Evolutionary conservation across 2,888 invertebrate species (phyloP).

Genomic region (Hetaerina titia): DNA sequence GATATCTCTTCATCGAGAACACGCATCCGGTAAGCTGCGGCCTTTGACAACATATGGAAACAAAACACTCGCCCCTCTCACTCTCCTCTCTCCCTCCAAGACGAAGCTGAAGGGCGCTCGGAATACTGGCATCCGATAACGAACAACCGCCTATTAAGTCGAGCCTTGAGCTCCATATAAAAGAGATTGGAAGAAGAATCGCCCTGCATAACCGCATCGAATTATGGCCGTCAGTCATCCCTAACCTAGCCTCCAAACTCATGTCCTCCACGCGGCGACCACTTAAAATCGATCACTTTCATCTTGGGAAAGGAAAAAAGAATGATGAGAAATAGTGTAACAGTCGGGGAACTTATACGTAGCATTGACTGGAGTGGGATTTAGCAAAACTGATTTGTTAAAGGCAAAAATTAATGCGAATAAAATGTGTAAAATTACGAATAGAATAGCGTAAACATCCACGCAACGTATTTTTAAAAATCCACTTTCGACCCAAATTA

Average conservation of each 20-base stretch:
- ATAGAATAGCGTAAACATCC: too few relatives aligned
- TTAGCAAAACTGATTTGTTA: too few relatives aligned
- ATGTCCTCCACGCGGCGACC: not conserved
- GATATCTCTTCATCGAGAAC: not conserved
- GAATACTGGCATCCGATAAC: slow-evolving; percentile 44
- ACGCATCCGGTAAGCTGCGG: slow-evolving; percentile 27
- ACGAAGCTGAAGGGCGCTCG: slow-evolving; percentile 46
- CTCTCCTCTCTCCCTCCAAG: not conserved
- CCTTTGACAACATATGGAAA: slow-evolving; percentile 29
- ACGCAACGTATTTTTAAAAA: too few relatives aligned
- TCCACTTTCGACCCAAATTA: too few relatives aligned
- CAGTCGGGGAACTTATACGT: not conserved
- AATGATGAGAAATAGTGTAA: not conserved
- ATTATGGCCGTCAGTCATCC: not conserved
- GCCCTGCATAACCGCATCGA: slow-evolving; percentile 46
- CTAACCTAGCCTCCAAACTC: not conserved
- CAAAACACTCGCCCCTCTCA: slow-evolving; percentile 29
- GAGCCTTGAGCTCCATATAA: slow-evolving; percentile 60
- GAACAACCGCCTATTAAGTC: slow-evolving; percentile 58
- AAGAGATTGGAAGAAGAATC: not conserved
- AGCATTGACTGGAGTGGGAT: not conserved
- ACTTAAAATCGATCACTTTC: not conserved
- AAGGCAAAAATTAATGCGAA: too few relatives aligned
- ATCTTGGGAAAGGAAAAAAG: not conserved
- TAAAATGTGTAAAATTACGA: too few relatives aligned